Conservation (phyloP, 2,113 vertebrate species). For the Atlantisia rogersi region DNA sequence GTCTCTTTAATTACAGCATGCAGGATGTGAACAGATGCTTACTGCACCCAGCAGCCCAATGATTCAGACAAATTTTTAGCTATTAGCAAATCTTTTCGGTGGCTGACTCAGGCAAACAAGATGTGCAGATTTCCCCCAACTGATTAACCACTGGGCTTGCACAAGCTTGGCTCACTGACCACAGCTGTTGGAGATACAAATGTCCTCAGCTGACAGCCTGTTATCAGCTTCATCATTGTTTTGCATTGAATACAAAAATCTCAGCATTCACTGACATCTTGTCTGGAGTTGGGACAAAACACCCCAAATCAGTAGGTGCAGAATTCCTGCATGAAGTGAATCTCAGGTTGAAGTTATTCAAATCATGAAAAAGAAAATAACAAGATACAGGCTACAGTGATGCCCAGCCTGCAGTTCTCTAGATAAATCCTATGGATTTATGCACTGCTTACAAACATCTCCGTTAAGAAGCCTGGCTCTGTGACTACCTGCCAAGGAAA, state of each 20-base stretch:
- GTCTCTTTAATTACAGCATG: constrained; percentile 29
- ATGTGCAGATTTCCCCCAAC: neutral
- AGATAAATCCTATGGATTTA: constrained; percentile 19
- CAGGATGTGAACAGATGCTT: constrained; percentile 20
- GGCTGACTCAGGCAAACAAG: constrained; percentile 47
- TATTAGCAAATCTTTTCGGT: constrained; percentile 16
- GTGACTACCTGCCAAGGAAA: neutral
- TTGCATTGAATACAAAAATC: neutral
- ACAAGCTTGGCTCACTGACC: constrained; percentile 34
- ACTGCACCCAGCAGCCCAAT: constrained; percentile 7
- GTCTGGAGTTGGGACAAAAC: constrained; percentile 19
- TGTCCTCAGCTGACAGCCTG: constrained; percentile 7
- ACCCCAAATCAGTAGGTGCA: neutral
- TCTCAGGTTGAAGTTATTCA: neutral
- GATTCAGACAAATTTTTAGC: constrained; percentile 8
- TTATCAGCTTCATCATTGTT: neutral
- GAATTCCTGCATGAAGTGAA: neutral
- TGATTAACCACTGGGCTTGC: constrained; percentile 13
- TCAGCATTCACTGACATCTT: neutral
- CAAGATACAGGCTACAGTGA: neutral
- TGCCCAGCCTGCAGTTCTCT: neutral
- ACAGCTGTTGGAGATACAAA: neutral
- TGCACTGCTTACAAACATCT: neutral
- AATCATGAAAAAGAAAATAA: neutral
- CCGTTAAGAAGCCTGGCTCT: neutral